Evolutionary conservation across 2,888 invertebrate species (phyloP).

Genomic region (Hydropsyche betteni): DNA sequence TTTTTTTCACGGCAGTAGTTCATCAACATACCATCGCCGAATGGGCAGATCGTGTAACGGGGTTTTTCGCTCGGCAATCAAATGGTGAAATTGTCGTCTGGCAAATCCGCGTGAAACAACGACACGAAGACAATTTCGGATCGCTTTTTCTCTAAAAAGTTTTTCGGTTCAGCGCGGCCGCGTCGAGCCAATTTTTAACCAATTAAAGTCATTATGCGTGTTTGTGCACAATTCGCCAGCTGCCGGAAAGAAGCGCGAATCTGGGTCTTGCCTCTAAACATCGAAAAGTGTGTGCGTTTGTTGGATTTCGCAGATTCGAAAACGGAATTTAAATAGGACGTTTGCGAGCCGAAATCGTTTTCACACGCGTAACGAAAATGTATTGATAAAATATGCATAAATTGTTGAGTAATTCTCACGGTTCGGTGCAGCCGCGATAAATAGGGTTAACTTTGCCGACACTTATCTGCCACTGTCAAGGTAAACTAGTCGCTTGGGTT

Average conservation of each 20-base stretch:
- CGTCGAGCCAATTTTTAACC: conserved; percentile 9
- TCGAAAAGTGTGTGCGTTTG: neutral
- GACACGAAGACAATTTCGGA: too few relatives aligned
- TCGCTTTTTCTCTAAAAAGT: too few relatives aligned
- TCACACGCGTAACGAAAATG: neutral
- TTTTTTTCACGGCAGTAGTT: neutral
- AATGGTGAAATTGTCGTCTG: conserved; percentile 4
- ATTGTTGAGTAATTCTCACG: too few relatives aligned
- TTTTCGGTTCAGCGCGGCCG: neutral
- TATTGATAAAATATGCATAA: neutral
- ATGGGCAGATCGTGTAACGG: conserved; percentile 21
- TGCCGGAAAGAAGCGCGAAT: neutral
- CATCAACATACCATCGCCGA: conserved; percentile 25
- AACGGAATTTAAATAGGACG: too few relatives aligned
- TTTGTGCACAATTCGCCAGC: conserved; percentile 10
- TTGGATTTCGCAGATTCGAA: too few relatives aligned
- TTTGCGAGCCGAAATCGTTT: too few relatives aligned
- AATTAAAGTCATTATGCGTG: conserved; percentile 18
- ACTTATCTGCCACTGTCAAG: conserved; percentile 4
- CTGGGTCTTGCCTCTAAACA: neutral
- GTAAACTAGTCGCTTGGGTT: conserved; percentile 25
- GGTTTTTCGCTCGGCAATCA: conserved; percentile 9
- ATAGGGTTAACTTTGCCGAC: too few relatives aligned
- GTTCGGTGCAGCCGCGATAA: too few relatives aligned
- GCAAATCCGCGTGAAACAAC: too few relatives aligned